Percentiles rank a stretch among this genome's conserved stretches.
Conservation (phyloP, 30 jellyfish, hydroid and myxozoan genomes). For the Hydractinia echinata region DNA sequence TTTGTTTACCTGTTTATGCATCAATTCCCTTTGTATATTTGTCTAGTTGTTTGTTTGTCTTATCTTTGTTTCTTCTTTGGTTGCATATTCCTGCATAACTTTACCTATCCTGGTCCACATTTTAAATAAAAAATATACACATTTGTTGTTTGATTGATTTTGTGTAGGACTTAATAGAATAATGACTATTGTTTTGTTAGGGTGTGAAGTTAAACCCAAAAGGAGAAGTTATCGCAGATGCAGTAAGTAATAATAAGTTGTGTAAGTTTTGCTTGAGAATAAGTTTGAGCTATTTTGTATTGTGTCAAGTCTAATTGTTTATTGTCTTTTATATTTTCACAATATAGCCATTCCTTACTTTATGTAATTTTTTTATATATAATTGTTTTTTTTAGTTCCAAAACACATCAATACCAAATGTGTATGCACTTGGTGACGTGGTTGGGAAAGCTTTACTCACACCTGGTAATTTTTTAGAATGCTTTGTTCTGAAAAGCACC, state of each 20-base stretch:
- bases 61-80: too few relatives aligned
- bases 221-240: slow-evolving; percentile 76
- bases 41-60: too few relatives aligned
- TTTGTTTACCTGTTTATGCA: too few relatives aligned
- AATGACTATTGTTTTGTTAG: slow-evolving; percentile 5
- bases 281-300: not conserved
- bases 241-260: slow-evolving; percentile 32
- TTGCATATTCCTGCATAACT: too few relatives aligned
- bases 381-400: slow-evolving; percentile 67
- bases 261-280: not conserved
- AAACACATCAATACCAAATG: slow-evolving; percentile 49
- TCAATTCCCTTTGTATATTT: too few relatives aligned
- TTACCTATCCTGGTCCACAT: too few relatives aligned
- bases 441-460: slow-evolving; percentile 89
- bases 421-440: slow-evolving; percentile 88
- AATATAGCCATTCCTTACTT: not conserved
- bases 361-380: not conserved
- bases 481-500: too few relatives aligned
- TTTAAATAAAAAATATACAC: too few relatives aligned
- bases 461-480: slow-evolving; percentile 51
- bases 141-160: not conserved
- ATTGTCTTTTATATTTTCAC: not conserved
- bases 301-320: not conserved
- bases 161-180: not conserved
- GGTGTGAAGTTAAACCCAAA: slow-evolving; percentile 51